Percentiles rank a stretch among this genome's conserved stretches.
These are phyloP conservation scores for Neuroterus valhalla DNA, from an alignment of 1,140 invertebrate species.

Conservation along the genomic window DNA sequence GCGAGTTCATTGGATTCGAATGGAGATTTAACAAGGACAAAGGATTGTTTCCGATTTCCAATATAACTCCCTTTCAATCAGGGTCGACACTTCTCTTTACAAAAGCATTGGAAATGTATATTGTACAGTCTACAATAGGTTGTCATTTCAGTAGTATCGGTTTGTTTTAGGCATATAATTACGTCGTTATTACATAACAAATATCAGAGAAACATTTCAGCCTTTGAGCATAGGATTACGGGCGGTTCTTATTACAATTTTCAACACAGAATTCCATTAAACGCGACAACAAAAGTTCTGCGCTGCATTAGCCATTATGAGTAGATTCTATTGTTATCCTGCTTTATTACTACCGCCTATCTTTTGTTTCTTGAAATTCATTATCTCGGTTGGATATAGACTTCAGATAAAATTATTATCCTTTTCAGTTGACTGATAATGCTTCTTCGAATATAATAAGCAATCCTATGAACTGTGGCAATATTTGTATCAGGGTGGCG, in stretches of 20 bases:
- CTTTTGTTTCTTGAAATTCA: too few species aligned
- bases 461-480: too few species aligned
- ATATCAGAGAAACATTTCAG: not conserved
- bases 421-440: too few species aligned
- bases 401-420: too few species aligned
- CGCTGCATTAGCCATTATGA: not conserved
- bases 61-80: not conserved
- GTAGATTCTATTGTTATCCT: not conserved
- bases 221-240: not conserved
- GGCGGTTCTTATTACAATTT: slow-evolving; percentile 1
- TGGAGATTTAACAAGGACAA: not conserved
- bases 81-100: not conserved
- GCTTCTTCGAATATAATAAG: too few species aligned
- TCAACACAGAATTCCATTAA: not conserved
- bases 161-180: slow-evolving; percentile 6
- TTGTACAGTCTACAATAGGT: not conserved
- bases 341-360: too few species aligned
- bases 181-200: slow-evolving; percentile 7
- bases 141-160: not conserved
- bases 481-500: too few species aligned
- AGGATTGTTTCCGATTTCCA: not conserved
- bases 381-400: too few species aligned
- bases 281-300: not conserved
- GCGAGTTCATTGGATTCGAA: too few species aligned
- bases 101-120: not conserved